Percentiles rank a stretch among this genome's conserved stretches.
Evolutionary conservation across 2,113 vertebrate genomes (phyloP).

Genomic region (Scortum barcoo): DNA sequence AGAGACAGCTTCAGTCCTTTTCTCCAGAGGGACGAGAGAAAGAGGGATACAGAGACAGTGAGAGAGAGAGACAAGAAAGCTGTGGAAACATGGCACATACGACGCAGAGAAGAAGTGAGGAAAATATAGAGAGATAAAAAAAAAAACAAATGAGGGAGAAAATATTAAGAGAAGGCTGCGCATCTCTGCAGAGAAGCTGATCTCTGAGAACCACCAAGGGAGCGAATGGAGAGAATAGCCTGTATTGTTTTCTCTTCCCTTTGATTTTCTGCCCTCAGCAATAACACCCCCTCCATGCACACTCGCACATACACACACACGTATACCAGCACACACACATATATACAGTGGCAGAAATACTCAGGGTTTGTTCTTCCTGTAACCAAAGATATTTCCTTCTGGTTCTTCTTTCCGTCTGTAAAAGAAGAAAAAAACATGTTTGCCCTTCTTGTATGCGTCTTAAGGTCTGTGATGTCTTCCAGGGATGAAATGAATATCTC

Average conservation of each 20-base stretch:
- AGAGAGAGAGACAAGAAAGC: slow-evolving; percentile 10
- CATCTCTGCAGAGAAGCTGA: slow-evolving; percentile 42
- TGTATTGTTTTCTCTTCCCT: slow-evolving; percentile 75
- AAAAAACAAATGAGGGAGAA: slow-evolving; percentile 35
- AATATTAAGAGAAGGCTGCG: slow-evolving; percentile 27
- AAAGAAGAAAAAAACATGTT: slow-evolving; percentile 1
- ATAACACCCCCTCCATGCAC: slow-evolving; percentile 48
- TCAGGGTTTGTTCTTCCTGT: slow-evolving; percentile 49
- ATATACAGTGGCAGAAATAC: slow-evolving; percentile 22
- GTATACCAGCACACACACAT: slow-evolving; percentile 16
- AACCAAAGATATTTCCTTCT: slow-evolving; percentile 59
- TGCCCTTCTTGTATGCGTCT: slow-evolving; percentile 36
- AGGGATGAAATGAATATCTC: slow-evolving; percentile 41
- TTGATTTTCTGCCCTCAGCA: slow-evolving; percentile 77
- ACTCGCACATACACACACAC: slow-evolving; percentile 13
- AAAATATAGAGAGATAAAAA: slow-evolving; percentile 20
- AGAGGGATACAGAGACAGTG: neutral
- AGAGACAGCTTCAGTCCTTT: slow-evolving; percentile 25
- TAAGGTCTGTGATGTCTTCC: slow-evolving; percentile 34
- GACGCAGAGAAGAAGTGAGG: neutral
- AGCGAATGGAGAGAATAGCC: slow-evolving; percentile 61
- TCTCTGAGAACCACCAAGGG: slow-evolving; percentile 58
- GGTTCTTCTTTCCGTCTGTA: slow-evolving; percentile 23
- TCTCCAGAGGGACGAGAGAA: slow-evolving; percentile 25
- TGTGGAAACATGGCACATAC: slow-evolving; percentile 16